phyloP scores from a whole-genome alignment of 2,113 vertebrate genomes.

The Phyllopteryx taeniolatus region DNA sequence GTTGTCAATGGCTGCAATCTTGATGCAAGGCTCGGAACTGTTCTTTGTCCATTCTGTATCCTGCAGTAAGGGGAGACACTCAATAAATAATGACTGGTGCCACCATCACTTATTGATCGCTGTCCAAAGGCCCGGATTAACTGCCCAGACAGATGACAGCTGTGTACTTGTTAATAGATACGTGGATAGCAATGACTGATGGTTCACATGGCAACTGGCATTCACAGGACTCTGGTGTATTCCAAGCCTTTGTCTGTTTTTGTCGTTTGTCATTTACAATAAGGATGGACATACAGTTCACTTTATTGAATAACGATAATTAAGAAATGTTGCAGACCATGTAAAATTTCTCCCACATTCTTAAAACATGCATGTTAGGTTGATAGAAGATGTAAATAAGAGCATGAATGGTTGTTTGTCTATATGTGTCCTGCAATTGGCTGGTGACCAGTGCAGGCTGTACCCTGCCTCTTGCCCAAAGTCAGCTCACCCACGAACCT shows the following conservation, averaged over 20 bases:
- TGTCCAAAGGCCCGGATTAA: constrained; percentile 27
- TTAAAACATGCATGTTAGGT: not conserved
- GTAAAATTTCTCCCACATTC: not conserved
- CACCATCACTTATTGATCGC: constrained; percentile 20
- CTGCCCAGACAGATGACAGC: constrained; percentile 22
- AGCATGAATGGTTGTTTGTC: not conserved
- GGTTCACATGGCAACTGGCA: not conserved
- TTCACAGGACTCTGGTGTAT: constrained; percentile 3
- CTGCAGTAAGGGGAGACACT: constrained; percentile 40
- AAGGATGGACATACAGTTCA: not conserved
- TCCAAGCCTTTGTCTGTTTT: not conserved
- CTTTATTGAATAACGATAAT: not conserved
- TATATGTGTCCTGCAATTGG: not conserved
- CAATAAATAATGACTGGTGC: constrained; percentile 13
- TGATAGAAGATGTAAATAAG: not conserved
- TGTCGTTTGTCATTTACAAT: not conserved
- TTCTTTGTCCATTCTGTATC: constrained; percentile 70
- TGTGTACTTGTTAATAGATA: constrained; percentile 17
- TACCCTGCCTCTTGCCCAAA: no score
- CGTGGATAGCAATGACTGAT: constrained; percentile 16
- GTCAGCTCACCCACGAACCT: no score
- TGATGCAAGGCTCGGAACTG: constrained; percentile 69
- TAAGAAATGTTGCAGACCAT: not conserved
- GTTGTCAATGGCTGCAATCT: constrained; percentile 96
- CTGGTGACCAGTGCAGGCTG: no score